These are phyloP conservation scores for Oncorhynchus masou DNA, from an alignment of 2,113 vertebrate genomes.

Conservation along the genomic window DNA sequence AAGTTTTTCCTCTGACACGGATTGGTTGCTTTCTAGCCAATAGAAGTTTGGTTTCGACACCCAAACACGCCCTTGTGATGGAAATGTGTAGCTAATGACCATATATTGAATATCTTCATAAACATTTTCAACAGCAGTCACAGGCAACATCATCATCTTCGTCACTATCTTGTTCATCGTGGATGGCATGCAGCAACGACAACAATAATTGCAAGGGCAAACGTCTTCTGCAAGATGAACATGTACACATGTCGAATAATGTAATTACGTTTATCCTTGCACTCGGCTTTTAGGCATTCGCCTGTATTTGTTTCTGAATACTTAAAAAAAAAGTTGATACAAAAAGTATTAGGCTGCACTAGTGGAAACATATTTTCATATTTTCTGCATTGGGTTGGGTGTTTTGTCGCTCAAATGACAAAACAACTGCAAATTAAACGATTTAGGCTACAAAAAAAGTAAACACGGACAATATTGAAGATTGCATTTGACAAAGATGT, in stretches of 20 bases:
- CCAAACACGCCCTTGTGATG: conserved; percentile 55
- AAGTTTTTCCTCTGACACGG: conserved; percentile 62
- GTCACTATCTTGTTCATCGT: not conserved
- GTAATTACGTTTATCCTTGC: not conserved
- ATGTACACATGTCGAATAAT: too few species aligned
- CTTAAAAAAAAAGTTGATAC: too few species aligned
- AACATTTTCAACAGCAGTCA: not conserved
- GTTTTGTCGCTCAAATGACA: not conserved
- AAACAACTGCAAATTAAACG: not conserved
- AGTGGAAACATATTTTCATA: too few species aligned
- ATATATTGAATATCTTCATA: conserved; percentile 3
- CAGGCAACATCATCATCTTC: not conserved
- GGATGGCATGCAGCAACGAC: not conserved
- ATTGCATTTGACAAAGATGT: too few species aligned
- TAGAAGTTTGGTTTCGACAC: conserved; percentile 36
- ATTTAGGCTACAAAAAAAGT: not conserved
- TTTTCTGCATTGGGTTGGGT: too few species aligned
- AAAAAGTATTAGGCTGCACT: too few species aligned
- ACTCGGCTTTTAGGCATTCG: not conserved
- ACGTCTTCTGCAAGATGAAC: too few species aligned
- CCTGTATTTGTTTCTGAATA: too few species aligned
- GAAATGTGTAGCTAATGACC: conserved; percentile 28
- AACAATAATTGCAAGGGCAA: not conserved
- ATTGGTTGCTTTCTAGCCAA: conserved; percentile 74
- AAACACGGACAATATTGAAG: not conserved